These are phyloP conservation scores for Tricholaema leucomelas DNA, from an alignment of 2,113 vertebrate species.

Conservation along the genomic window DNA sequence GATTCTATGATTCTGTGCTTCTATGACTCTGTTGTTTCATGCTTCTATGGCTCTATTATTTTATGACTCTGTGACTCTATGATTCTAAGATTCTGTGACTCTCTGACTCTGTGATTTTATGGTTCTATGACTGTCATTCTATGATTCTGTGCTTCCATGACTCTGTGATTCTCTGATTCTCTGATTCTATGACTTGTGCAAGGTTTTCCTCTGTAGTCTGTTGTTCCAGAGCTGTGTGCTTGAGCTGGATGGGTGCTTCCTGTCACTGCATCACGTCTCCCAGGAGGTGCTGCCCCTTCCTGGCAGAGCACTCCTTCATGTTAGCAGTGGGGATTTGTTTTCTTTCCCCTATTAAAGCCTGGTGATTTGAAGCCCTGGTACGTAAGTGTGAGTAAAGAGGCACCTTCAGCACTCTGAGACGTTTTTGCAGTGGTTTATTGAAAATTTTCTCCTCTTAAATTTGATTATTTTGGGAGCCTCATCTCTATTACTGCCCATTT, in stretches of 20 bases:
- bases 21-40: too few relatives aligned
- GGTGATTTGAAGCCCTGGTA: not conserved
- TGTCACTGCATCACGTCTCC: not conserved
- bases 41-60: too few relatives aligned
- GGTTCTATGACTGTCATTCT: too few relatives aligned
- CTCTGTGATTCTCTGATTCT: too few relatives aligned
- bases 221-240: not conserved
- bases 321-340: not conserved
- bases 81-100: too few relatives aligned
- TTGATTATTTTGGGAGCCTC: slow-evolving; percentile 64
- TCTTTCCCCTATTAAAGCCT: not conserved
- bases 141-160: too few relatives aligned
- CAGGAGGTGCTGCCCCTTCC: slow-evolving; percentile 12
- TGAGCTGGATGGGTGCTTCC: slow-evolving; percentile 5
- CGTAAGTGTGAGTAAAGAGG: not conserved
- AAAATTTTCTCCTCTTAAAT: slow-evolving; percentile 26
- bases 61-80: too few relatives aligned
- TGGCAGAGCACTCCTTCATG: not conserved
- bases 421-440: slow-evolving; percentile 16
- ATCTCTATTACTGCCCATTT: slow-evolving; percentile 50
- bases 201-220: slow-evolving; percentile 3
- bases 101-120: too few relatives aligned
- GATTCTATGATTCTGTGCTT: too few relatives aligned
- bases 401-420: not conserved
- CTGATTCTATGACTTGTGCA: too few relatives aligned